A percentile compares a stretch with the other conserved stretches of the same genome.
Conservation (phyloP, 2,797 vertebrate species). For the Eulemur coronatus region DNA sequence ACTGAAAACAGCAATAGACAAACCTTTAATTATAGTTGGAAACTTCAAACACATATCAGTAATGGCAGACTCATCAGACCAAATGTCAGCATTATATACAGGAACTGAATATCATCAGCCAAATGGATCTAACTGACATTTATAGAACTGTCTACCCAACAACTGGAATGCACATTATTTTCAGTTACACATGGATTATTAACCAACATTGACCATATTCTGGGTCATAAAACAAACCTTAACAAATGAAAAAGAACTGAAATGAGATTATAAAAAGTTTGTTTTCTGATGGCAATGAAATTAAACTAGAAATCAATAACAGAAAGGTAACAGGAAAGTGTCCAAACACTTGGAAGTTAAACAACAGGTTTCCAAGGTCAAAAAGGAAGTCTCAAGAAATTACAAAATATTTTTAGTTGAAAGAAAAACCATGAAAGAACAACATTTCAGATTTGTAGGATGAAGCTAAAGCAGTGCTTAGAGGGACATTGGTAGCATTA, state of each 20-base stretch:
- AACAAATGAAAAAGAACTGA: not conserved
- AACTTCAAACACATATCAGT: not conserved
- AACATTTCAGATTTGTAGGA: not conserved
- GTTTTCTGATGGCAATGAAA: not conserved
- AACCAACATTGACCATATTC: no score
- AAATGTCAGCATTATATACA: not conserved
- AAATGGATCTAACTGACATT: no score
- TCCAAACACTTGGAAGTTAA: no score
- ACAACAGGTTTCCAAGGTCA: no score
- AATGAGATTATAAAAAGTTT: not conserved
- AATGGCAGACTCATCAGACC: not conserved
- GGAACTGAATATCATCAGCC: not conserved
- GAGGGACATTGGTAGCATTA: not conserved
- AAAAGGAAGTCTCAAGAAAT: no score
- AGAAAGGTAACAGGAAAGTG: no score
- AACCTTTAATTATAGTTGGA: not conserved
- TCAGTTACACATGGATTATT: no score
- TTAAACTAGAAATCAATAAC: not conserved
- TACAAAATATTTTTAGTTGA: not conserved
- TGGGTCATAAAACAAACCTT: not conserved
- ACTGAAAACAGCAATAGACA: not conserved
- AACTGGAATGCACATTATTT: no score
- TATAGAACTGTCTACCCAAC: no score
- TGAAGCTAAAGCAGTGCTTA: not conserved
- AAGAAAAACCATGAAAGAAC: not conserved